phyloP scores from a whole-genome alignment of 2,888 invertebrate species.

The Yponomeuta sedellus region DNA sequence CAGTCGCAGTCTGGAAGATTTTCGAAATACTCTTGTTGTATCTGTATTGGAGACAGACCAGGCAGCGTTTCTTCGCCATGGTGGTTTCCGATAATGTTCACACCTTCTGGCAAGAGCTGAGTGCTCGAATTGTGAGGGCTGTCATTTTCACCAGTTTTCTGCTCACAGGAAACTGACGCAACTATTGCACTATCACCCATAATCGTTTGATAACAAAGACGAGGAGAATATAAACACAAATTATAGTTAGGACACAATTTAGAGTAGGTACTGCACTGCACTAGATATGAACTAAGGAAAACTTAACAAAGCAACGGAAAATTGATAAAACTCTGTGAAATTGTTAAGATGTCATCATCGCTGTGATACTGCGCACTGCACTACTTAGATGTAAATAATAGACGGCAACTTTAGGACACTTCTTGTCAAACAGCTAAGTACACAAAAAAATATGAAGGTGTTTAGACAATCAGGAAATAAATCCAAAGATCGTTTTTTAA shows the following conservation, averaged over 20 bases:
- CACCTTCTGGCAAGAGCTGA: conserved; percentile 19
- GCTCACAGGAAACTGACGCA: background rate
- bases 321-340: background rate
- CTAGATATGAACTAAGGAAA: background rate
- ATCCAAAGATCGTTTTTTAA: no score
- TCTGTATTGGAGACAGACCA: conserved; percentile 51
- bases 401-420: background rate
- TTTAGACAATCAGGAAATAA: no score
- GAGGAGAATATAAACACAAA: no score
- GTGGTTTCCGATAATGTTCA: conserved; percentile 19
- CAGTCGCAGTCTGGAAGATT: conserved; percentile 74
- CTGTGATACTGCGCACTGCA: background rate
- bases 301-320: background rate
- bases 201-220: background rate
- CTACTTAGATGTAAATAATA: background rate
- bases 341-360: background rate
- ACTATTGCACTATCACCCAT: background rate
- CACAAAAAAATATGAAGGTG: no score
- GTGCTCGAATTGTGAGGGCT: background rate
- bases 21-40: conserved; percentile 77
- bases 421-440: no score
- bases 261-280: background rate
- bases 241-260: background rate
- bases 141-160: background rate
- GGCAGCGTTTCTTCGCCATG: background rate